Base-by-base conservation (phyloP, 2,113 vertebrate genomes). In the Camelus bactrianus region DNA sequence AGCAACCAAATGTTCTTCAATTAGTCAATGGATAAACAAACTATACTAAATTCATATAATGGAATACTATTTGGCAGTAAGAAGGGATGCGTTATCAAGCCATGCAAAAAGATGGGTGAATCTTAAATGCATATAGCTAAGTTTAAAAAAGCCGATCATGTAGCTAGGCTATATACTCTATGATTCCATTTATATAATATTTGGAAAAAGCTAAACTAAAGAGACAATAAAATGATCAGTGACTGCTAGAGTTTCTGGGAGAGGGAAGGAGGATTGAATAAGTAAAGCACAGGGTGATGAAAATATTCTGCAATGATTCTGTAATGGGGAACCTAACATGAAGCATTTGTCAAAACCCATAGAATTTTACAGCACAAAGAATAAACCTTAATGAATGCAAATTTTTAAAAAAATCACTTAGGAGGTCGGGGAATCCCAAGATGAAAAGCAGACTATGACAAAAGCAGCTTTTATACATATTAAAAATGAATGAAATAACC, bases 301-400 rank as follows among this genome's bases (percentile, higher is more conserved):
- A 92, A 94, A 76, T 76, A 81, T 42, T 90, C 84, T 92, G 15
- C 64, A 81, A 86, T 64, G 15, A 60, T n/a, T 70, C 8, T 52
- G 1, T 28, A 85, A 8, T 76, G 67, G n/a, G 35, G 52, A 24
- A 88, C 4, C 30, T 77, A 64, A 84, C 60, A 76, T 38, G 80
- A 95, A 84, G n/a, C 15, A 69, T 56, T 67, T 96, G 56, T 69
- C 22, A 96, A 93, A 95, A 85, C 11, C 12, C 28, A 82, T 10
- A 80, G 42, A 89, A 75, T 28, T 60, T 52, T 52, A 90, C 1
- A 81, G 32, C 50, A 93, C 22, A 93, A 75, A 89, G n/a, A 80
- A 11, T 60, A 60, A 89, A 67, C 32, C 56, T 75, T n/a, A 80
- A 60, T 7, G 0, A 52, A 62, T 42, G 19, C 9, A 81, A 70